These are phyloP conservation scores for Seriola aureovittata DNA, from an alignment of 2,113 vertebrate genomes.

Conservation along the genomic window DNA sequence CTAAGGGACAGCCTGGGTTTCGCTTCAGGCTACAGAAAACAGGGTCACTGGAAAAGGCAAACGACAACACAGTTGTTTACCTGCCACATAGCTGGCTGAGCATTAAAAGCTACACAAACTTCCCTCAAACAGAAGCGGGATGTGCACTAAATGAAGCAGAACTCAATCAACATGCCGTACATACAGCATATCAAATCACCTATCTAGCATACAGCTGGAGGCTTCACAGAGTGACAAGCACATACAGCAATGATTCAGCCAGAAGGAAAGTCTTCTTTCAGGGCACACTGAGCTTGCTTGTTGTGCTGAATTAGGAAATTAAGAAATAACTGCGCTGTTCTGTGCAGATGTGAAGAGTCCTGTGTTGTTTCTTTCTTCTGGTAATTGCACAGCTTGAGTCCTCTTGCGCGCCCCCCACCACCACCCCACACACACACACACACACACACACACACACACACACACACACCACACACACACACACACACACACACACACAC, in stretches of 20 bases:
- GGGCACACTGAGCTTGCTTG: constrained; percentile 35
- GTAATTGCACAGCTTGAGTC: constrained; percentile 78
- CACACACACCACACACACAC: not conserved
- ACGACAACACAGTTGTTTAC: constrained; percentile 38
- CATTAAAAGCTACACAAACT: constrained; percentile 15
- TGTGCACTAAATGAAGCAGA: constrained; percentile 49
- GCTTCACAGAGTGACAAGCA: constrained; percentile 61
- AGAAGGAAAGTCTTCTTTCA: constrained; percentile 56
- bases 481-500: not conserved
- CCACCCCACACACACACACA: constrained; percentile 2
- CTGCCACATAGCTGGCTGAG: constrained; percentile 32
- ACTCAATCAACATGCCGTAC: constrained; percentile 32
- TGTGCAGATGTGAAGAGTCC: constrained; percentile 67
- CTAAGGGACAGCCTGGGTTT: constrained; percentile 55
- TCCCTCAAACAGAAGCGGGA: constrained; percentile 17
- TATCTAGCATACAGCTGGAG: constrained; percentile 44
- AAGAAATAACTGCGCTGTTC: constrained; percentile 66
- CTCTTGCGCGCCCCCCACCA: not conserved
- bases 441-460: not conserved
- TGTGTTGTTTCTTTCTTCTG: constrained; percentile 61
- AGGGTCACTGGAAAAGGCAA: constrained; percentile 56
- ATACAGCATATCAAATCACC: constrained; percentile 37
- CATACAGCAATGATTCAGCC: constrained; percentile 47
- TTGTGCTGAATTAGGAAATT: constrained; percentile 67
- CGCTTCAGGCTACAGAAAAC: constrained; percentile 59